Conservation (phyloP, 2,797 vertebrate species). For the Moxostoma hubbsi region DNA sequence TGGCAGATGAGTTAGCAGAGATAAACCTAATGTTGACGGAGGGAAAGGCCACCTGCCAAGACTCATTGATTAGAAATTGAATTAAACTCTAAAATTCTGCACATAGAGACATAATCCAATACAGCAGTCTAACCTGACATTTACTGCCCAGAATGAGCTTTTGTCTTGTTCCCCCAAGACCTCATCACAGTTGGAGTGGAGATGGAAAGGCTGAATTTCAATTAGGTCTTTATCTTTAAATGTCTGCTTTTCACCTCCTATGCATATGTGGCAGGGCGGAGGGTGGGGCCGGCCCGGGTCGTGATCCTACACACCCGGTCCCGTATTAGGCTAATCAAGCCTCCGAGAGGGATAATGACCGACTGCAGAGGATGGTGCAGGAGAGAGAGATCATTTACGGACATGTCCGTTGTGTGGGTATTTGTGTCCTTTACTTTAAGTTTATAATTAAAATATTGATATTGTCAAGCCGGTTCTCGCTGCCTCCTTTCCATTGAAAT, state of each 20-base stretch:
- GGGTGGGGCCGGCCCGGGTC: no score
- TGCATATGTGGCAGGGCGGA: no score
- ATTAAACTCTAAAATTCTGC: constrained; percentile 48
- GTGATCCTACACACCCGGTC: no score
- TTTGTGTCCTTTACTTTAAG: no score
- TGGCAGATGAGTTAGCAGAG: constrained; percentile 28
- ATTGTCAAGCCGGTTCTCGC: no score
- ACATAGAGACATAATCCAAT: constrained; percentile 52
- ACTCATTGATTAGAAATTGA: constrained; percentile 55
- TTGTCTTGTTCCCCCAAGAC: constrained; percentile 34
- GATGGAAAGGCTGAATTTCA: constrained; percentile 24
- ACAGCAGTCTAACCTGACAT: constrained; percentile 48
- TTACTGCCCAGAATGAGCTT: constrained; percentile 49
- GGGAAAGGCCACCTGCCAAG: constrained; percentile 43
- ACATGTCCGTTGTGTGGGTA: no score
- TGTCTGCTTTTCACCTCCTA: background rate
- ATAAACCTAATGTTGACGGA: constrained; percentile 46
- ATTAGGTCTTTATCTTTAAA: constrained; percentile 34
- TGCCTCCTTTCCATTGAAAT: no score
- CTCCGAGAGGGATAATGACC: no score
- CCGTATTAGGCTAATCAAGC: no score
- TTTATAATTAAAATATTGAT: no score
- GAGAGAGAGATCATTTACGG: no score
- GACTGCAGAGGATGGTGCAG: no score
- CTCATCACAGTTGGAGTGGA: constrained; percentile 36